These are phyloP conservation scores for Thaumatotibia leucotreta DNA, from an alignment of 1,140 invertebrate genomes.

Conservation along the genomic window DNA sequence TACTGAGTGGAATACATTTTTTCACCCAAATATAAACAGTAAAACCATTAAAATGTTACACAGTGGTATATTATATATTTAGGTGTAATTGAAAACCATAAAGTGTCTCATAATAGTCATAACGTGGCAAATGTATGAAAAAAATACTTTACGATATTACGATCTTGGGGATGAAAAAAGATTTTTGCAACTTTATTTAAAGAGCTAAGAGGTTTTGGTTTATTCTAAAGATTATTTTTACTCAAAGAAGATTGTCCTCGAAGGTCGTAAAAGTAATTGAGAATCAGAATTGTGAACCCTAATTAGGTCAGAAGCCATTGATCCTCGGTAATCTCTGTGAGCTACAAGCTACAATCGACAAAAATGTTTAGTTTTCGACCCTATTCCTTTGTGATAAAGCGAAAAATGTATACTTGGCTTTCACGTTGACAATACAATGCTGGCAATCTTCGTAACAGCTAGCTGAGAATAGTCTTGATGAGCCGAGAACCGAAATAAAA, in stretches of 20 bases:
- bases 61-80: too few species aligned
- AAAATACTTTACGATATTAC: too few species aligned
- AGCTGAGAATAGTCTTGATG: background rate
- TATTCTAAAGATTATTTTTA: too few species aligned
- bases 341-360: background rate
- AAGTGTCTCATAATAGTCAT: too few species aligned
- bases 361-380: background rate
- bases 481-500: conserved; percentile 27
- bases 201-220: too few species aligned
- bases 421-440: background rate
- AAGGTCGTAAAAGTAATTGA: background rate
- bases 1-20: too few species aligned
- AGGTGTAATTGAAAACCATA: too few species aligned
- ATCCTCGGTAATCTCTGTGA: background rate
- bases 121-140: too few species aligned
- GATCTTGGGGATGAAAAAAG: too few species aligned
- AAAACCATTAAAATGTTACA: too few species aligned
- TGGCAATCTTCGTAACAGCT: background rate
- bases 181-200: too few species aligned
- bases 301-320: background rate
- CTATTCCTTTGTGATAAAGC: background rate
- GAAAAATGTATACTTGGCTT: background rate
- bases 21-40: too few species aligned
- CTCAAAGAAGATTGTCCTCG: background rate
- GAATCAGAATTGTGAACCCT: background rate